A percentile compares a stretch with the other conserved stretches of the same genome.
These are phyloP conservation scores for Zaprionus kolodkinae DNA, from an alignment of 1,140 invertebrate genomes.

Conservation along the genomic window DNA sequence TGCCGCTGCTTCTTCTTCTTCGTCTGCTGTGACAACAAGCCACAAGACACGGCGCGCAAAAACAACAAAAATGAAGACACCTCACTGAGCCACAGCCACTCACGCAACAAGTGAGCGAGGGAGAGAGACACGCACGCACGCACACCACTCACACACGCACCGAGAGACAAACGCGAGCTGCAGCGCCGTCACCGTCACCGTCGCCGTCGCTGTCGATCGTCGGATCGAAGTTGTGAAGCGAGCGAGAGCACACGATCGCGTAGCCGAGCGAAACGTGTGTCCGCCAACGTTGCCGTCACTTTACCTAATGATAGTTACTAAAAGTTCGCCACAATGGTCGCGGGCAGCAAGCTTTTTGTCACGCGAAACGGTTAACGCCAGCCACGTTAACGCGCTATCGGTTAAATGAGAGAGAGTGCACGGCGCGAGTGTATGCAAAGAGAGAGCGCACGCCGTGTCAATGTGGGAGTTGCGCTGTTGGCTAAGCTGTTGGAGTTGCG, in stretches of 20 bases:
- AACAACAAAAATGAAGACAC: conserved; percentile 39
- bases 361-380: conserved; percentile 49
- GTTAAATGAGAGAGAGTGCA: conserved; percentile 17
- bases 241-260: conserved; percentile 36
- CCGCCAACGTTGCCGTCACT: conserved; percentile 68
- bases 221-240: conserved; percentile 33
- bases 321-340: conserved; percentile 19
- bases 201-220: neutral
- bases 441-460: neutral
- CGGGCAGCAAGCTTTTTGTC: conserved; percentile 44
- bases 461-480: conserved; percentile 24
- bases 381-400: conserved; percentile 31
- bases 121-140: neutral
- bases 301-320: conserved; percentile 77
- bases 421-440: neutral
- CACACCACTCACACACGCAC: neutral
- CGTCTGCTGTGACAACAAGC: conserved; percentile 9
- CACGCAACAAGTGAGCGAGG: neutral
- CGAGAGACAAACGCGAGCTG: conserved; percentile 26
- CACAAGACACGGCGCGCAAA: conserved; percentile 36
- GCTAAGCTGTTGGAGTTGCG: conserved; percentile 37
- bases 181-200: conserved; percentile 12
- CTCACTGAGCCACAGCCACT: conserved; percentile 28
- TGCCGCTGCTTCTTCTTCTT: neutral
- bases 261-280: conserved; percentile 52